phyloP scores from a whole-genome alignment of 2,113 vertebrate genomes.

The Carettochelys insculpta region DNA sequence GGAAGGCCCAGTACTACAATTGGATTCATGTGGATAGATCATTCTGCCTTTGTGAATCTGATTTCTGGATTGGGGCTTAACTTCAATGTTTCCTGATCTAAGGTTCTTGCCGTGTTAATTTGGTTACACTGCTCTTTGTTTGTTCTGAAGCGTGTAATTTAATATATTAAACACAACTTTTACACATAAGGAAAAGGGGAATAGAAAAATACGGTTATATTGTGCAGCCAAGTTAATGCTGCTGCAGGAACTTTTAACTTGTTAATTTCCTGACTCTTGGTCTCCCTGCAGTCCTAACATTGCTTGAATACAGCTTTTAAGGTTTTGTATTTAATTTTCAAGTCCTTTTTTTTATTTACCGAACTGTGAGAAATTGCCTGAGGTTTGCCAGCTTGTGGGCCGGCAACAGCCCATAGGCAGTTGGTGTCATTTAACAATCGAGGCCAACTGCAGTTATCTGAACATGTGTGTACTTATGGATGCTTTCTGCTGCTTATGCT shows the following conservation, averaged over 20 bases:
- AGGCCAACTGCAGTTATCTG: not conserved
- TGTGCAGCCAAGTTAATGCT: fast-evolving
- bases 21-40: not conserved
- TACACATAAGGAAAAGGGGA: not conserved
- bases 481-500: conserved; percentile 36
- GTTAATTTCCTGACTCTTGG: not conserved
- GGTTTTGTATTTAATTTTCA: conserved; percentile 1
- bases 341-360: fast-evolving
- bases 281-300: not conserved
- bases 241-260: not conserved
- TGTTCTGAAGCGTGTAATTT: not conserved
- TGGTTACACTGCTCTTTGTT: conserved; percentile 26
- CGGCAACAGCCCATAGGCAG: not conserved
- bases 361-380: not conserved
- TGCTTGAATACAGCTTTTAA: not conserved
- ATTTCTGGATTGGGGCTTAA: not conserved
- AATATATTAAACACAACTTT: not conserved
- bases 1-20: not conserved
- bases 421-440: conserved; percentile 15
- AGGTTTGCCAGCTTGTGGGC: not conserved
- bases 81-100: no score
- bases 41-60: conserved; percentile 5
- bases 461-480: not conserved
- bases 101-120: conserved; percentile 16
- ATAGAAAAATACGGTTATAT: not conserved